A percentile compares a stretch with the other conserved stretches of the same genome.
Conservation (phyloP, 2,888 invertebrate species). For the Lasioglossum morio region DNA sequence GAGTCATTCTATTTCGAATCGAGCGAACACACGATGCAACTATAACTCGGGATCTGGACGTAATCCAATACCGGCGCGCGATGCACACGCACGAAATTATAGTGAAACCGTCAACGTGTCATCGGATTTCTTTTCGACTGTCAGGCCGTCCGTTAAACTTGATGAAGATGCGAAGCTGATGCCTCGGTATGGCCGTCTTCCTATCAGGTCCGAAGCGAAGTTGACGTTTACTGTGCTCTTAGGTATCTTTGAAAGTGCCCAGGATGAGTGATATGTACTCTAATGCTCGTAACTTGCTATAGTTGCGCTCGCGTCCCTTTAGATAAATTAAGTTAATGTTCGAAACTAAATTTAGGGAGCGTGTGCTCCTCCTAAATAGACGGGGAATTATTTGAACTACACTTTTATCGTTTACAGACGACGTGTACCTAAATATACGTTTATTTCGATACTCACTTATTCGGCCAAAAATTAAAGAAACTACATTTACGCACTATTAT, state of each 20-base stretch:
- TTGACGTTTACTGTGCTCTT: constrained; percentile 11
- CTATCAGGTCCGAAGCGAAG: neutral
- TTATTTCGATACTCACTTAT: neutral
- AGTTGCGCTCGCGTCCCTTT: neutral
- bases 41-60: constrained; percentile 62
- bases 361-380: no score
- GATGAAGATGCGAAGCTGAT: constrained; percentile 7
- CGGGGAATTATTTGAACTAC: neutral
- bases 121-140: constrained; percentile 11
- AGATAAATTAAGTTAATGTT: neutral
- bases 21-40: constrained; percentile 50
- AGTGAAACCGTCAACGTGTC: constrained; percentile 24
- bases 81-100: constrained; percentile 54
- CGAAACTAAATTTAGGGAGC: neutral
- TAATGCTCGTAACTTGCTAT: neutral
- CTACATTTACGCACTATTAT: neutral
- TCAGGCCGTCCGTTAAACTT: neutral
- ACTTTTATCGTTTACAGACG: neutral
- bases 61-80: constrained; percentile 61
- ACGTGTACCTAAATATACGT: neutral
- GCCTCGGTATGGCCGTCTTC: constrained; percentile 4
- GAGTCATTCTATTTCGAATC: constrained; percentile 71
- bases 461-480: neutral
- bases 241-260: neutral
- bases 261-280: neutral